Evolutionary conservation across 2,888 invertebrate species (phyloP).

Genomic region (Bembecia ichneumoniformis): DNA sequence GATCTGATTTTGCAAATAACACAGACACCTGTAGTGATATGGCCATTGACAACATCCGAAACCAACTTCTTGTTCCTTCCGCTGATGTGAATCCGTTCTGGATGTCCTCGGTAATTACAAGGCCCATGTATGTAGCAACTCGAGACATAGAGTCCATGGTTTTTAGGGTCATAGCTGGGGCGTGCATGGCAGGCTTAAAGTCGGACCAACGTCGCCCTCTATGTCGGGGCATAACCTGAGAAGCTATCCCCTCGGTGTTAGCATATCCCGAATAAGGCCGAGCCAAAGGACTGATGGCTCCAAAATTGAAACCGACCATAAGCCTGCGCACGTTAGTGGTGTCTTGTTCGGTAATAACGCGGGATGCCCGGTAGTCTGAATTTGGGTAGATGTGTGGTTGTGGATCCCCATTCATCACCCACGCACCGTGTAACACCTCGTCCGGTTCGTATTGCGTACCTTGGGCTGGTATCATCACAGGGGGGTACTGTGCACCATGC

Average conservation of each 20-base stretch:
- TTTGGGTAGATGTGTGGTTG: not conserved
- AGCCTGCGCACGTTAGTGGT: not conserved
- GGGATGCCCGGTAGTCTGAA: not conserved
- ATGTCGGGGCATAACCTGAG: not conserved
- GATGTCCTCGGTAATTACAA: slow-evolving; percentile 1
- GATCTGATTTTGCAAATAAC: not conserved
- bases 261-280: not conserved
- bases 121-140: slow-evolving; percentile 4
- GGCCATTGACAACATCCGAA: not conserved
- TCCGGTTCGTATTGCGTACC: not conserved
- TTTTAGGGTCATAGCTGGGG: not conserved
- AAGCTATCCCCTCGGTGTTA: not conserved
- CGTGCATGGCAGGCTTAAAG: not conserved
- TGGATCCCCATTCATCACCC: not conserved
- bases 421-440: not conserved
- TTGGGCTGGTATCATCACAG: not conserved
- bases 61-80: not conserved
- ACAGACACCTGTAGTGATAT: not conserved
- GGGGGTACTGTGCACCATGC: not conserved
- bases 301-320: not conserved
- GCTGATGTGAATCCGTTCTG: not conserved
- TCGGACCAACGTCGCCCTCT: not conserved
- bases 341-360: not conserved
- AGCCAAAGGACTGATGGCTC: not conserved
- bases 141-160: slow-evolving; percentile 5